Evolutionary conservation across 53 echinoderm and acorn worm species (phyloP).

Genomic region (Arbacia lixula): DNA sequence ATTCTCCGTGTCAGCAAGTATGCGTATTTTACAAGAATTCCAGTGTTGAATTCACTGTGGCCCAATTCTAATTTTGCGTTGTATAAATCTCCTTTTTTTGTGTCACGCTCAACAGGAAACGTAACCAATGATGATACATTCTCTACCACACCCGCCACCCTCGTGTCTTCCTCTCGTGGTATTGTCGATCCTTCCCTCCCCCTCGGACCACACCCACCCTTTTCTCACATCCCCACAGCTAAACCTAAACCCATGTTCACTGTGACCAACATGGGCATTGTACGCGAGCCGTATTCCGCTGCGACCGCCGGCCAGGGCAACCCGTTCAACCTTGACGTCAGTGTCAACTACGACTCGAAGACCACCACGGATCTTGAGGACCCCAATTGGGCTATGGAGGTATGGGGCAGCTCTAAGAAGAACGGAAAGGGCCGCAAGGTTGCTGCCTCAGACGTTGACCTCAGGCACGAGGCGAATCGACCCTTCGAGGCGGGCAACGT

Average conservation of each 20-base stretch:
- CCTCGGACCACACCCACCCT: background rate
- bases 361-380: background rate
- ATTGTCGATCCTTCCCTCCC: constrained; percentile 3
- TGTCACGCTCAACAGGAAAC: constrained; percentile 3
- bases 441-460: background rate
- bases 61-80: too few relatives aligned
- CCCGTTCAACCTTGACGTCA: background rate
- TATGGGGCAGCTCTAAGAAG: constrained; percentile 44
- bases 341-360: background rate
- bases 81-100: too few relatives aligned
- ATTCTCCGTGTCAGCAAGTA: too few relatives aligned
- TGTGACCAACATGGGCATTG: constrained; percentile 5
- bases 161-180: constrained; percentile 31
- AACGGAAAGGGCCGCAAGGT: constrained; percentile 32
- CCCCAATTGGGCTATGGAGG: constrained; percentile 20
- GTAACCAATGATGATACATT: constrained; percentile 15
- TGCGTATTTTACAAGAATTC: too few relatives aligned
- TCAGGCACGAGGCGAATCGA: background rate
- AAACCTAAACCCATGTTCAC: constrained; percentile 1
- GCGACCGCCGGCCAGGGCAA: background rate
- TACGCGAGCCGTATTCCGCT: background rate
- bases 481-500: background rate
- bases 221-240: background rate
- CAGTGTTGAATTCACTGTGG: too few relatives aligned
- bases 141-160: constrained; percentile 17